Base-by-base conservation (phyloP, 2,888 invertebrate species). In the Drosophila testacea region DNA sequence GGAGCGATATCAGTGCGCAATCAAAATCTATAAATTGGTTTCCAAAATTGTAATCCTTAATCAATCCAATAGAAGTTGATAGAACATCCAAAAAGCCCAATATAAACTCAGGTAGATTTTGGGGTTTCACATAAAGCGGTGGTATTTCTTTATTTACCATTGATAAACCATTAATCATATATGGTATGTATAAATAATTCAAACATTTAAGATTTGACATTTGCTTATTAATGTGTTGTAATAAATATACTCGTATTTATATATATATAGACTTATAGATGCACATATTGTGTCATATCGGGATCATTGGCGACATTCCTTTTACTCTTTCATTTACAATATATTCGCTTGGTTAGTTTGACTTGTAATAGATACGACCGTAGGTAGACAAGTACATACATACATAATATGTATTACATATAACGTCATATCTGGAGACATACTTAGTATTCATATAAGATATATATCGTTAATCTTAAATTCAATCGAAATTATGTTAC, bases 81-180 rank as follows among this genome's bases (percentile, higher is more conserved):
- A 38, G 4, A 2, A 38, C n/a, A 38, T n/a, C 1, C 16, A 41
- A 13, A 9, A 4, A 16, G 22, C 42, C 42, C 16, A n/a, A 4
- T n/a, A 27, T 3, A 39, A 66, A 61, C 61, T 28, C 9, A 6
- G 4, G 6, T 0, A 1, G 0, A 11, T 50, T 16, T 73, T 88
- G 79, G 90, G 86, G 88, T 87, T 87, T 90, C 91, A 92, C 92
- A 91, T 91, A 92, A 91, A 91, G 91, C 91, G 91, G 92, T 91
- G 91, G 91, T 92, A 90, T 90, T 91, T 91, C 88, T 91, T 92
- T 91, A 90, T 90, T 90, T 90, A 90, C 87, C 90, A 90, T 90
- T 87, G 83, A 85, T 86, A 88, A 84, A 90, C 90, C 81, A 77
- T 81, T 79, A 88, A 80, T 80, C 79, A 76, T 81, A 84, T 89